These are phyloP conservation scores for Mesembrinibis cayennensis DNA, from an alignment of 2,113 vertebrate genomes.

Conservation along the genomic window DNA sequence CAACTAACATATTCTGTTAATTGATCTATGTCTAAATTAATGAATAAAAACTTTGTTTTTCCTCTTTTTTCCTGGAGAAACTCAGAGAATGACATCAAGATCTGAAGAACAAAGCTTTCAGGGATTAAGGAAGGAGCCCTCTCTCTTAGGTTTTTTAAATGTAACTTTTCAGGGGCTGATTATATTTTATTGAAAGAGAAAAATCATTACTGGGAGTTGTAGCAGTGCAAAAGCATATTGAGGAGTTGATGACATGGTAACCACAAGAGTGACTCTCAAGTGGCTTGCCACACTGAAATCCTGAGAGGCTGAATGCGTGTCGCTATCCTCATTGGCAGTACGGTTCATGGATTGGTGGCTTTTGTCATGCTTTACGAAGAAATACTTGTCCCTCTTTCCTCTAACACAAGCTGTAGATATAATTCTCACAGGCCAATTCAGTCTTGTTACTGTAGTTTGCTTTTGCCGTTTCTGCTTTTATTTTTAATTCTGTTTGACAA, in stretches of 20 bases:
- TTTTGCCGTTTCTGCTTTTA: not conserved
- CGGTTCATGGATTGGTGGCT: rapidly evolving
- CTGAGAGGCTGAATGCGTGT: not conserved
- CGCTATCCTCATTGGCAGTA: not conserved
- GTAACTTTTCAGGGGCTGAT: not conserved
- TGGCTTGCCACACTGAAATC: not conserved
- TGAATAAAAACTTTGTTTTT: not conserved
- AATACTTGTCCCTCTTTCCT: not conserved
- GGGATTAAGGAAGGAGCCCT: not conserved
- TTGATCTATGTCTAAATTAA: not conserved
- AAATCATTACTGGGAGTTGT: not conserved
- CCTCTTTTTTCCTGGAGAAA: not conserved
- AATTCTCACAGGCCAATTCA: not conserved
- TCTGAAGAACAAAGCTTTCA: not conserved
- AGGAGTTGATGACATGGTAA: not conserved
- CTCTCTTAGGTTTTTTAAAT: not conserved
- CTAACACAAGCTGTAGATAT: not conserved
- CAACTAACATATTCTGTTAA: not conserved
- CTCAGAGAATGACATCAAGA: not conserved
- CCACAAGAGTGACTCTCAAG: not conserved
- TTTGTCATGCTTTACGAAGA: not conserved
- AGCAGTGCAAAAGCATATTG: not conserved
- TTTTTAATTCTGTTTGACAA: not conserved
- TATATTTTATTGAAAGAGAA: not conserved
- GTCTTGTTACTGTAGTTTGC: not conserved